Percentiles rank a stretch among this genome's conserved stretches.
These are phyloP conservation scores for Drosophila koepferae DNA, from an alignment of 2,888 invertebrate species.

Conservation along the genomic window DNA sequence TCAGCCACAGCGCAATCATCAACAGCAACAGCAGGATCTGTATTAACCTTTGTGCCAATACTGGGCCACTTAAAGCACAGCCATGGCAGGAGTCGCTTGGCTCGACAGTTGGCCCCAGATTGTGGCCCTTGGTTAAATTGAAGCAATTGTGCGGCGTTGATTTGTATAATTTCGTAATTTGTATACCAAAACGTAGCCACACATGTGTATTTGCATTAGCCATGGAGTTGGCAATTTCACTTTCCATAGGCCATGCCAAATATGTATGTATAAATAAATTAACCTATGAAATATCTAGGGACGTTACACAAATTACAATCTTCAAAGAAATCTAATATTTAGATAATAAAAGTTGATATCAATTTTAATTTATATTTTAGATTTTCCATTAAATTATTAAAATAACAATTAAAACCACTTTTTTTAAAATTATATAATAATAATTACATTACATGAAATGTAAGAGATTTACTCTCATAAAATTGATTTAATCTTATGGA, in stretches of 20 bases:
- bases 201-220: constrained; percentile 59
- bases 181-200: constrained; percentile 80
- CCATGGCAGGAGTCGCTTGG: background rate
- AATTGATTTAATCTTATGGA: no score
- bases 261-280: constrained; percentile 6
- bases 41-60: constrained; percentile 51
- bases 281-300: constrained; percentile 5
- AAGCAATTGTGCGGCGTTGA: constrained; percentile 80
- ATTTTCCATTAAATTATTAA: no score
- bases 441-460: no score
- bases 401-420: no score
- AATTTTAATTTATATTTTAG: no score
- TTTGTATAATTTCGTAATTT: constrained; percentile 81
- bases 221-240: constrained; percentile 59
- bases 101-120: background rate
- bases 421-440: no score
- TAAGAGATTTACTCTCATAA: no score
- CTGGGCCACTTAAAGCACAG: constrained; percentile 45
- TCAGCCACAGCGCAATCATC: constrained; percentile 67
- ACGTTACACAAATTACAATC: constrained; percentile 17
- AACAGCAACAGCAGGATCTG: constrained; percentile 10
- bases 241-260: constrained; percentile 36
- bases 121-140: constrained; percentile 67
- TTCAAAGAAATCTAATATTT: background rate
- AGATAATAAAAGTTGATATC: no score